Evolutionary conservation across 2,888 invertebrate species (phyloP).

Genomic region (Harpalus rufipes): DNA sequence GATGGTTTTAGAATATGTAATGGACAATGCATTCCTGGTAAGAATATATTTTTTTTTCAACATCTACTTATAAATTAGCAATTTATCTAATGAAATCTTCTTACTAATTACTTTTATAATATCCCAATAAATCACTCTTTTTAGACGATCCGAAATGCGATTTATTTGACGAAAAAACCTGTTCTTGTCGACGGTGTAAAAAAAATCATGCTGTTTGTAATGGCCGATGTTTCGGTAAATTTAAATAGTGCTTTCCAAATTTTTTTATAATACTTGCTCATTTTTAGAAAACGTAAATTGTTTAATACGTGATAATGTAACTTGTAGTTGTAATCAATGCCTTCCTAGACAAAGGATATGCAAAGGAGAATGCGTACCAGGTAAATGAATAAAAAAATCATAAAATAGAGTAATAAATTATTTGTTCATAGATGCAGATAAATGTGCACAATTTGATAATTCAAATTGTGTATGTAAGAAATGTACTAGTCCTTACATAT

Average conservation of each 20-base stretch:
- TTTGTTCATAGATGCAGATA: not conserved
- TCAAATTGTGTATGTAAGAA: not conserved
- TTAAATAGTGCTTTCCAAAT: not conserved
- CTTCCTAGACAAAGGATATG: not conserved
- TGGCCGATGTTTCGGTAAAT: constrained; percentile 16
- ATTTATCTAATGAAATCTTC: no score
- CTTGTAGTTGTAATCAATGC: not conserved
- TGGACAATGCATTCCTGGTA: not conserved
- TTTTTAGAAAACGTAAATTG: constrained; percentile 5
- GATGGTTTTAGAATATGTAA: not conserved
- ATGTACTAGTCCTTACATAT: not conserved
- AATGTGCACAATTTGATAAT: constrained; percentile 15
- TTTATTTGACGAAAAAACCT: constrained; percentile 14
- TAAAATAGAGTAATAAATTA: constrained; percentile 8
- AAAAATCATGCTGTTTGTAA: not conserved
- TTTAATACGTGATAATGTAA: not conserved
- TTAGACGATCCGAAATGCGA: constrained; percentile 16
- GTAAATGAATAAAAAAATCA: constrained; percentile 20
- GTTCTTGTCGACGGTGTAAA: constrained; percentile 18
- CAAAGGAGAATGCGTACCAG: constrained; percentile 29
- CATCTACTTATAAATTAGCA: not conserved
- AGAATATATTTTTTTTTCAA: not conserved
- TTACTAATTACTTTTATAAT: no score
- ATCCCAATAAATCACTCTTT: not conserved
- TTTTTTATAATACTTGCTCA: not conserved